phyloP scores from a whole-genome alignment of 2,113 vertebrate species.

The Aramus guarauna region DNA sequence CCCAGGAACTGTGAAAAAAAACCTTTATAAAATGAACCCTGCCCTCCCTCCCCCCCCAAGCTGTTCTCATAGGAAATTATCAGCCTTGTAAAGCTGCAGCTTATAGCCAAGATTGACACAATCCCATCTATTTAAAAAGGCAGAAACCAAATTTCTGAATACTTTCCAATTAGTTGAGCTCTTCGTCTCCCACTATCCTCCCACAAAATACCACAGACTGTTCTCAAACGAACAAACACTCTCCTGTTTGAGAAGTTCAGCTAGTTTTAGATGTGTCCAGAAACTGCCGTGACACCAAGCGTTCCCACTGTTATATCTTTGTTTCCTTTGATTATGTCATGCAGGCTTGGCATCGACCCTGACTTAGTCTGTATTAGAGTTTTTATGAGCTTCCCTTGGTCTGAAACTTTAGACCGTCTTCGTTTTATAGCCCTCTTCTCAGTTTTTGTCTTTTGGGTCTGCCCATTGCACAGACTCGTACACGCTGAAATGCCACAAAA shows the following conservation, averaged over 20 bases:
- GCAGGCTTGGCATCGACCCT: slow-evolving; percentile 85
- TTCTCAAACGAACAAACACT: slow-evolving; percentile 70
- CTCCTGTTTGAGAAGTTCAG: slow-evolving; percentile 62
- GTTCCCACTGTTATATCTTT: slow-evolving; percentile 88
- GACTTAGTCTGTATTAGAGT: slow-evolving; percentile 84
- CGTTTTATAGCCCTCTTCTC: slow-evolving; percentile 91
- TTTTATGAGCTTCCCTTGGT: slow-evolving; percentile 81
- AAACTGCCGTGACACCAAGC: slow-evolving; percentile 87
- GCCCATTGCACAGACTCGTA: slow-evolving; percentile 84
- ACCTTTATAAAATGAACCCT: slow-evolving; percentile 74
- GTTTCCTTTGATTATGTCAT: slow-evolving; percentile 94
- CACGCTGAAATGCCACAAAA: slow-evolving; percentile 84
- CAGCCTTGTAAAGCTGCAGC: slow-evolving; percentile 69
- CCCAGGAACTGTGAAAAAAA: slow-evolving; percentile 76
- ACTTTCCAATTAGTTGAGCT: slow-evolving; percentile 65
- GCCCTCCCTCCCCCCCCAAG: slow-evolving; percentile 39
- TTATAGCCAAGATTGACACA: slow-evolving; percentile 70
- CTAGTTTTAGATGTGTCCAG: slow-evolving; percentile 84
- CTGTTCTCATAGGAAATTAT: slow-evolving; percentile 68
- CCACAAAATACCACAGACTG: slow-evolving; percentile 72
- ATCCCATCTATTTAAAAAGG: slow-evolving; percentile 68
- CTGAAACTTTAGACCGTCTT: slow-evolving; percentile 85
- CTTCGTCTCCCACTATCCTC: slow-evolving; percentile 54
- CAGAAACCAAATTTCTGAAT: slow-evolving; percentile 72
- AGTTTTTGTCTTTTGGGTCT: slow-evolving; percentile 82